Base-by-base conservation (phyloP, 2,113 vertebrate genomes). In the Gopherus flavomarginatus region DNA sequence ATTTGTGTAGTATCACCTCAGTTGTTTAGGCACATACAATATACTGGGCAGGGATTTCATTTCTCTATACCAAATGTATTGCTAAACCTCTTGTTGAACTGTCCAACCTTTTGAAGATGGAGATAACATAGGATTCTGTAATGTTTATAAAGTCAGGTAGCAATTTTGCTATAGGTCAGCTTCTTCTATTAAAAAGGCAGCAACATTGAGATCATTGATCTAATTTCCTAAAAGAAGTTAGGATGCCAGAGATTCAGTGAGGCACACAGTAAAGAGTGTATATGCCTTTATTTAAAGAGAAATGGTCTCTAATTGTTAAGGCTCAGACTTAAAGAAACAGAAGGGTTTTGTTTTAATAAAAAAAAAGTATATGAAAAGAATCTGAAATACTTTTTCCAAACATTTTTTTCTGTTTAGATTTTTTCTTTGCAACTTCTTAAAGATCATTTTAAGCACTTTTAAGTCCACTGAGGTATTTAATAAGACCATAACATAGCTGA, bases 91-190 rank as follows among this genome's bases (percentile, higher is more conserved):
- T 0, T 14, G 19, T 29, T 78, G 83, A 84, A 38, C 13, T 0
- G 5, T 19, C n/a, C 14, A 42, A 53, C 47, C 21, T 52, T 69
- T 54, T 7, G 42, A 83, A 52, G 44, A 31, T 29, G 49, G 44
- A 78, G 56, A 2, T 1, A 77, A 47, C 0, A 0, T 1, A 17
- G 11, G 9, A 47, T 92, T 87, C 44, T 47, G 47, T 49, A 47
- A 1, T 0, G 3, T n/a, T n/a, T 62, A 21, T n/a, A 54, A 78
- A 90, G 56, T 24, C 72, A 57, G 29, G 26, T 9, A 54, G 1
- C 11, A 83, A 9, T 12, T 85, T 50, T 59, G 1, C 27, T 59
- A 4, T 4, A 47, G 27, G 27, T 7, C 29, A 44, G 24, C 44
- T 17, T 14, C 29, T 57, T 24, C 47, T 9, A 50, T 10, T 53